A percentile compares a stretch with the other conserved stretches of the same genome.
Evolutionary conservation across 2,797 vertebrate species (phyloP).

Genomic region (Sarcophilus harrisii): DNA sequence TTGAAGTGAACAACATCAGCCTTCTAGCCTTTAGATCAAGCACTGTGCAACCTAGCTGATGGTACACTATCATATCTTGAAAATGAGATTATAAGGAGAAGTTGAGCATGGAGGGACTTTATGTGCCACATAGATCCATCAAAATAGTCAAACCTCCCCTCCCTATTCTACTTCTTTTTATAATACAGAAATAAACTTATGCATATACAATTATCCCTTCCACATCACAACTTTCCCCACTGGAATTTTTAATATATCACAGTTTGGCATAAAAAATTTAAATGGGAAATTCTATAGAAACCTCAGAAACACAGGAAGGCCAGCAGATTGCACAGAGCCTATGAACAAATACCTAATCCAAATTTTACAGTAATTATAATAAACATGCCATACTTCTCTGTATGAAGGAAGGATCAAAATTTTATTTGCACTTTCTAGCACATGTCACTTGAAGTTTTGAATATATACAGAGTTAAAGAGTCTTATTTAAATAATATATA

Average conservation of each 20-base stretch:
- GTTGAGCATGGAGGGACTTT: not conserved
- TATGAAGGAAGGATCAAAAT: not conserved
- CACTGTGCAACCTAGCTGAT: not conserved
- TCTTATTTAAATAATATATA: too few species aligned
- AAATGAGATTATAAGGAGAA: not conserved
- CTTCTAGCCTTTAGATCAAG: not conserved
- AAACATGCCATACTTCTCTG: not conserved
- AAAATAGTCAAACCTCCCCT: not conserved
- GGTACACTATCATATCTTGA: not conserved
- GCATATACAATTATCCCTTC: not conserved
- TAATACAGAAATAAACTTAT: not conserved
- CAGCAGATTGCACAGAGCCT: not conserved
- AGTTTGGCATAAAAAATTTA: not conserved
- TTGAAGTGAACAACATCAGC: not conserved
- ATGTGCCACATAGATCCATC: not conserved
- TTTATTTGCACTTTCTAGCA: too few species aligned
- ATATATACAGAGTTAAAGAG: too few species aligned
- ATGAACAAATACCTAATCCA: not conserved
- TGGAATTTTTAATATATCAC: not conserved
- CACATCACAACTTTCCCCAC: not conserved
- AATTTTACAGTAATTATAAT: not conserved
- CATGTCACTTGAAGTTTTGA: too few species aligned
- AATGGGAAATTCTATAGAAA: not conserved
- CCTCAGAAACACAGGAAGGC: not conserved
- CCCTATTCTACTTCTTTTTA: not conserved